Conservation (phyloP, 2,888 invertebrate genomes). For the Meta bourneti region DNA sequence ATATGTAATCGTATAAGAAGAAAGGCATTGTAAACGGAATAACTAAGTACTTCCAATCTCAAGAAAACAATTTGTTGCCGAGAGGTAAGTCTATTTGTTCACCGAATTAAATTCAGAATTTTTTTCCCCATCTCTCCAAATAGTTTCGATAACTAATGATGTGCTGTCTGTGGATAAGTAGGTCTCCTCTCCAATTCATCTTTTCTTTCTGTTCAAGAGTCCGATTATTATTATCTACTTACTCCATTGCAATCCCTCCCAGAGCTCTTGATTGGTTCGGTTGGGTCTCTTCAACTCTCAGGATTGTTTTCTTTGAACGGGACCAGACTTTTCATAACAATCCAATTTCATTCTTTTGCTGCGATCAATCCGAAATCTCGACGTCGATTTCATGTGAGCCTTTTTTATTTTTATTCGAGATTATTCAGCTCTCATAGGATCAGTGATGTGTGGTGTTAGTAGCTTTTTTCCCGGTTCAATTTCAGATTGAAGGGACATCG, state of each 20-base stretch:
- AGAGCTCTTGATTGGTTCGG: slow-evolving; percentile 41
- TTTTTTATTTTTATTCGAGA: neutral
- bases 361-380: neutral
- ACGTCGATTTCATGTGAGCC: neutral
- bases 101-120: no score
- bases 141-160: neutral
- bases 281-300: neutral
- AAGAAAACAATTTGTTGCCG: no score
- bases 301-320: slow-evolving; percentile 34
- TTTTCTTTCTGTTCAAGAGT: neutral
- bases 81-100: no score
- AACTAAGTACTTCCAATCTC: no score
- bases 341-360: neutral
- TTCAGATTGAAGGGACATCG: neutral
- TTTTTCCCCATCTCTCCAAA: neutral
- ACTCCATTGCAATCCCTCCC: neutral
- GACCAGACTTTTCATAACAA: neutral
- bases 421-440: neutral
- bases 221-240: neutral
- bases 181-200: neutral
- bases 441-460: neutral
- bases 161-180: neutral
- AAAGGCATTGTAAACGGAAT: no score
- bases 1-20: no score
- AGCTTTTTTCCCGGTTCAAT: neutral